Evolutionary conservation across 2,797 vertebrate species (phyloP), one percentile per base, ranked within the genome.

Genomic region (Remorina albescens): DNA sequence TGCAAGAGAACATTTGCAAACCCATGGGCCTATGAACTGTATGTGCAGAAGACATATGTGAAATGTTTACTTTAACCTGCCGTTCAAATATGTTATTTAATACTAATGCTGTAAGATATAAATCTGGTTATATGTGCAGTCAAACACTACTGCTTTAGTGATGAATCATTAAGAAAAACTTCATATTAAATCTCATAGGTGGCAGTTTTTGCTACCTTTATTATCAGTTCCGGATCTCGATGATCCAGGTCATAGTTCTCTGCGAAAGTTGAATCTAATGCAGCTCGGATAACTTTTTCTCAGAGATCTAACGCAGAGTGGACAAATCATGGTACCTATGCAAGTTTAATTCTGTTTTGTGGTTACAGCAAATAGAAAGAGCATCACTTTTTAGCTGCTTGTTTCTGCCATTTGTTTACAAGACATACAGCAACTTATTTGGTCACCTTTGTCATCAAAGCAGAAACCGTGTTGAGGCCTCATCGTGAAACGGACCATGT

Each of bases 401-500:
- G 26, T 39, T 71, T 34, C 16, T 15, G 51, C 56, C 3, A 25
- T 37, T 47, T 53, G 7, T 18, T 49, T 59, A 26, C 23, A 50
- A 16, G 13, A 25, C 23, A 50, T 8, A 13, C 11, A 49, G 2
- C 12, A 25, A 25, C 7, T 26, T 26, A 50, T 16, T 26, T 44
- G 41, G 23, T 16, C 2, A 15, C 44, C 15, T 50, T 25, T 50
- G 44, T 47, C 11, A 13, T 26, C 3, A 42, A 19, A 42, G 21
- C 21, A 23, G 11, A 8, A n/a, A 12, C n/a, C n/a, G n/a, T n/a
- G 23, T 15, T 5, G 26, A 37, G 13, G 23, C 32, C 41, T 51
- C 56, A 37, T 60, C 66, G 50, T 61, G 55, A 28, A 16, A 8
- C 34, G 10, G 25, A 10, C 8, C 61, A 68, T 50, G 51, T 25